Base-by-base conservation (phyloP, 2,113 vertebrate species). In the Gambusia affinis region DNA sequence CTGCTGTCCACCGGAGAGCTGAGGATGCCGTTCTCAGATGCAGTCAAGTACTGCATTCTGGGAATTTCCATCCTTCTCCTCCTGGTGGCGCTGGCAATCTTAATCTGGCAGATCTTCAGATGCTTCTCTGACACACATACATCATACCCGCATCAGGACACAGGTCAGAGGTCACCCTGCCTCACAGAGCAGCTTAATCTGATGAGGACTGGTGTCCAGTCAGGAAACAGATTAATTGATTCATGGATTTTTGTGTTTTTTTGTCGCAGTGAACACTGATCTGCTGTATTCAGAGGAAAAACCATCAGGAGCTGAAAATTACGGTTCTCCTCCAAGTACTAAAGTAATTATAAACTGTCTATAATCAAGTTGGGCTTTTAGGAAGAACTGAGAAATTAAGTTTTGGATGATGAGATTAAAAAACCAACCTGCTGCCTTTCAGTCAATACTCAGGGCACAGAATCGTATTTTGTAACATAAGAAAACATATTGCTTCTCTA, bases 81-180 rank as follows among this genome's bases (percentile, higher is more conserved):
- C 1, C 70, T 95, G 29, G 30, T 93, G 72, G 91, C 92, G 1
- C 31, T 95, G 51, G 78, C 80, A 24, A 89, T 95, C 77, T 80
- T 96, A 75, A 83, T 80, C 51, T 96, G 95, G 92, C 95, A 96
- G 78, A 60, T 83, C 31, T 84, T 85, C 75, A 91, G 80, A 67
- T 94, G 89, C 76, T 93, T 84, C 75, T 85, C 73, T 63, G 19
- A 84, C 17, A 71, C 28, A 19, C 24, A 62, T 27, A 44, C 10
- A 0, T 30, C 60, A 24, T 35, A 64, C 44, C 35, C 30, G 12
- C 39, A 35, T n/a, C 82, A 76, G 63, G 75, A 82, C 19, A n/a
- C 75, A 37, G 76, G 93, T 94, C 81, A 82, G 86, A 62, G 8
- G 33, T 31, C 8, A 60, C 17, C 19, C 7, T 33, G 42, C n/a